Evolutionary conservation across 2,888 invertebrate genomes (phyloP), one percentile per base, ranked within the genome.

Genomic region (Onthophagus sagittarius): DNA sequence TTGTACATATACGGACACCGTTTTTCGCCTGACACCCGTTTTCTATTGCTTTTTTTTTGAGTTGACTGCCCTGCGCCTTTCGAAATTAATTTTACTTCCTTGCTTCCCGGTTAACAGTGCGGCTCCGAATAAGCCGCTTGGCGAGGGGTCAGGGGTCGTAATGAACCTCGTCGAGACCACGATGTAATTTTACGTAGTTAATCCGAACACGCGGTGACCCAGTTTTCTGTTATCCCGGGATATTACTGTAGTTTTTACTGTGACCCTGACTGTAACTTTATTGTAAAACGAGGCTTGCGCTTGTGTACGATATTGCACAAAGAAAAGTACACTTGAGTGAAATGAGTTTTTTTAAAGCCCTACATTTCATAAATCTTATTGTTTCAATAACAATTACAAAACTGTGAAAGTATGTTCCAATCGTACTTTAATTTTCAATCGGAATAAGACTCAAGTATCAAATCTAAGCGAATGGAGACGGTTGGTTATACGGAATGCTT

Each of bases 81-180:
- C 67, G 67, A 67, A 67, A 67, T 67, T 67, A 67, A 67, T 67
- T 67, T 67, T 67, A 67, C 31, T 67, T 67, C 67, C 32, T 67
- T 67, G 67, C 67, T 23, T 67, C 67, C 23, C n/a, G 31, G 67
- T 67, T 67, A 67, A 31, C 32, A 23, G 67, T 23, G 23, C 67
- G 31, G 63, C 13, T 13, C 39, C 39, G 39, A 53, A 53, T 53
- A 53, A 53, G 39, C 39, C 39, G 9, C 39, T 53, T 11, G 39
- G 7, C 39, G 5, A 4, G 39, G 39, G 39, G 39, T 53, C 39
- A 53, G 39, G 39, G 39, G 39, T 53, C 39, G 11, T 53, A 53
- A 53, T 53, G 39, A 53, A 53, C 39, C 39, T 53, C 39, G 39
- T 53, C 39, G 39, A 53, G 39, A 53, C 39, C 39, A 11, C 39